Percentiles rank a stretch among this genome's conserved stretches.
Conservation (phyloP, 2,113 vertebrate genomes). For the Xenotilapia flavipinnis region DNA sequence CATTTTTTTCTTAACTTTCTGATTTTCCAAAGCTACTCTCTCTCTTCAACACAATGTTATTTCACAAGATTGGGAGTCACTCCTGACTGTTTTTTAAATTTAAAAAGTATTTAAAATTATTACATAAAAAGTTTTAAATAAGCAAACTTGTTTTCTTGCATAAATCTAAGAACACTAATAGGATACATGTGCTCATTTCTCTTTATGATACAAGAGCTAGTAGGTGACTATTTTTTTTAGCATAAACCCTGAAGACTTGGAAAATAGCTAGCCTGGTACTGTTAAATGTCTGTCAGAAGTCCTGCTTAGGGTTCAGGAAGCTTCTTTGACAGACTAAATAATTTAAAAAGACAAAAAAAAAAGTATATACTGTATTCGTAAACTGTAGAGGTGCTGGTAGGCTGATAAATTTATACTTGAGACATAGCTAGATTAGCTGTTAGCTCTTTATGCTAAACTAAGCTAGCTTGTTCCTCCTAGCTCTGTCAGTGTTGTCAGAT, state of each 20-base stretch:
- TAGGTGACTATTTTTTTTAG: not conserved
- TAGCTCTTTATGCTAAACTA: not conserved
- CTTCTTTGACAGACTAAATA: not conserved
- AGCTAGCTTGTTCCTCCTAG: not conserved
- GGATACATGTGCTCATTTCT: not conserved
- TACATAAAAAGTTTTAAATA: rapidly evolving
- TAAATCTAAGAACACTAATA: not conserved
- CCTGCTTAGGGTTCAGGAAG: not conserved
- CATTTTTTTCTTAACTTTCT: not conserved
- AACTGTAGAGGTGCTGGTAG: not conserved
- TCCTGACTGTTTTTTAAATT: not conserved
- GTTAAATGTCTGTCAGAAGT: not conserved
- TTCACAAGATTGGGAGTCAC: not conserved
- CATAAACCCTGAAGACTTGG: not conserved
- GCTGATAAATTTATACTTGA: not conserved
- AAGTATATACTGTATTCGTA: not conserved
- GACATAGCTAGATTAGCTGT: not conserved
- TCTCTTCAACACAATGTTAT: not conserved
- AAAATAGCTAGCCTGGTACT: not conserved
- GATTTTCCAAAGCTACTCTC: not conserved
- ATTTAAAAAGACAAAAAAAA: not conserved
- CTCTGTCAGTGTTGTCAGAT: not conserved
- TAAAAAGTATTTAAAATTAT: not conserved
- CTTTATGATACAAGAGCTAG: not conserved
- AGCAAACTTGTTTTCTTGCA: not conserved